These are phyloP conservation scores for Anseranas semipalmata DNA, from an alignment of 2,113 vertebrate species.

Conservation along the genomic window DNA sequence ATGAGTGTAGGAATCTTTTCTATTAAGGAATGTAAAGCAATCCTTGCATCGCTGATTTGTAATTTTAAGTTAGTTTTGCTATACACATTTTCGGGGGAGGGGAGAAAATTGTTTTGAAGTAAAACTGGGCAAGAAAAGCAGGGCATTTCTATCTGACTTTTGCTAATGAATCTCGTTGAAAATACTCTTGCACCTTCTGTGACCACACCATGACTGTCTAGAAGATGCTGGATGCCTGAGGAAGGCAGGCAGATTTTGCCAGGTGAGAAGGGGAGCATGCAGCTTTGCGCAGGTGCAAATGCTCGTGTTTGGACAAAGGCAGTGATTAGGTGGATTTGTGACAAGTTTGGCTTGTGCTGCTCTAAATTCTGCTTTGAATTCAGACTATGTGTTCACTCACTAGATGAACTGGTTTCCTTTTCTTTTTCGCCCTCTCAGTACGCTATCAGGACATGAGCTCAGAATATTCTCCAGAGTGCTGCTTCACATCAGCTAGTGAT, in stretches of 20 bases:
- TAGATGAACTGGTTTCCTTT: conserved; percentile 15
- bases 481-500: conserved; percentile 20
- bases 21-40: not conserved
- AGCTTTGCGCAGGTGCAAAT: not conserved
- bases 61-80: not conserved
- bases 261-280: not conserved
- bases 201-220: not conserved
- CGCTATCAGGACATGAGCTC: not conserved
- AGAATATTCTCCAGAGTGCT: conserved; percentile 26
- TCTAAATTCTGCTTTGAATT: not conserved
- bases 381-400: not conserved
- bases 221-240: not conserved
- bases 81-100: not conserved
- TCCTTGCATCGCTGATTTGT: not conserved
- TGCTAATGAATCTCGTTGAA: not conserved
- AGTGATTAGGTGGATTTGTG: not conserved
- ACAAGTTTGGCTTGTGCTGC: not conserved
- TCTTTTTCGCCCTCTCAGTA: not conserved
- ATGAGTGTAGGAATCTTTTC: not conserved
- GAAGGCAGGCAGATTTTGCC: not conserved
- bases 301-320: not conserved
- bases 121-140: not conserved
- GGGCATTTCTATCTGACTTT: not conserved
- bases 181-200: not conserved
- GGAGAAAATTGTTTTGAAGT: not conserved